Evolutionary conservation across 1,140 invertebrate species (phyloP).

Genomic region (Doryteuthis pealeii): DNA sequence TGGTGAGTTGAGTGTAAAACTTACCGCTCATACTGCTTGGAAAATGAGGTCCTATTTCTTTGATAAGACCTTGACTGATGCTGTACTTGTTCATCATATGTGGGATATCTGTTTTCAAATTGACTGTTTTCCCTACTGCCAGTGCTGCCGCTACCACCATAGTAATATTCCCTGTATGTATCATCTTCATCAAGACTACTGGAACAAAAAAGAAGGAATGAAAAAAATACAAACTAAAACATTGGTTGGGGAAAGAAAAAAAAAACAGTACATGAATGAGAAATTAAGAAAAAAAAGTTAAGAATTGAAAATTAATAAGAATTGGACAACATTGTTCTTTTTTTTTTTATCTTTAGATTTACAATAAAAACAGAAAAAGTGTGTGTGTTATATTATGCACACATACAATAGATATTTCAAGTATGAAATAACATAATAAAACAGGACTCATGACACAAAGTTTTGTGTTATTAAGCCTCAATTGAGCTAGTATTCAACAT

Average conservation of each 20-base stretch:
- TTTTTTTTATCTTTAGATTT: no score
- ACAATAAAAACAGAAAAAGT: no score
- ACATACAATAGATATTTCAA: no score
- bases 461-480: no score
- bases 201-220: not conserved
- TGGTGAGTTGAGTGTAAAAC: not conserved
- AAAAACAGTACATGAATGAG: no score
- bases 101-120: constrained; percentile 10
- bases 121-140: not conserved
- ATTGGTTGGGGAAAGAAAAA: not conserved
- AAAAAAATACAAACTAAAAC: not conserved
- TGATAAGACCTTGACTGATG: constrained; percentile 9
- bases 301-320: no score
- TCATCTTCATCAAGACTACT: constrained; percentile 8
- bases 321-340: no score
- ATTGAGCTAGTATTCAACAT: no score
- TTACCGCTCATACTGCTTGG: constrained; percentile 9
- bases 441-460: no score
- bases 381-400: no score
- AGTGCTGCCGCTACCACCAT: not conserved
- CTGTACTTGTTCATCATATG: not conserved
- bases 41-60: constrained; percentile 1
- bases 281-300: no score
- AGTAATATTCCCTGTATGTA: constrained; percentile 9
- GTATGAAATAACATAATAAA: no score